Base-by-base conservation (phyloP, 1,140 invertebrate species). In the Coenobita brevimanus region DNA sequence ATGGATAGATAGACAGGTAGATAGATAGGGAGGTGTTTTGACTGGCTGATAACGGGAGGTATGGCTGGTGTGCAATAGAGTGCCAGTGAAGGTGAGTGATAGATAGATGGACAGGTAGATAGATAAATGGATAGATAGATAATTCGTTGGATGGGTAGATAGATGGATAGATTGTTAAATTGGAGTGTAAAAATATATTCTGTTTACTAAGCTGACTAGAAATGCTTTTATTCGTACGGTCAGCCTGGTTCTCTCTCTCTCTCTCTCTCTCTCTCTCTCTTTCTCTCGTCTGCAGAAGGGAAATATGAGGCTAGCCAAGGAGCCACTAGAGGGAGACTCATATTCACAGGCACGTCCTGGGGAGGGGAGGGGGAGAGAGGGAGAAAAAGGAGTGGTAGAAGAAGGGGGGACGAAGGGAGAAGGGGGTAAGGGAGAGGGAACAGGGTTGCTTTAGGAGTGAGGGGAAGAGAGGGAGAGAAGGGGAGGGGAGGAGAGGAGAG, bases 391-490 rank as follows among this genome's bases (percentile, higher is more conserved):
- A n/a, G n/a, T n/a, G n/a, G n/a, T n/a, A n/a, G n/a, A n/a, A n/a
- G n/a, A n/a, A n/a, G n/a, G n/a, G 54, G n/a, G n/a, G 13, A 57
- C 54, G 54, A 57, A 57, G n/a, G n/a, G n/a, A 57, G 13, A 57
- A 10, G 54, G n/a, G 13, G 13, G n/a, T 10, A n/a, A n/a, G n/a
- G n/a, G n/a, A n/a, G n/a, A n/a, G n/a, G n/a, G n/a, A n/a, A n/a
- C n/a, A n/a, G n/a, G n/a, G n/a, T n/a, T n/a, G n/a, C n/a, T n/a
- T n/a, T n/a, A n/a, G 13, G 30, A 67, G 64, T 6, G 21, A 67
- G 21, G n/a, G 27, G 36, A 30, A 73, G 69, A 73, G 69, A 73
- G 27, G 36, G 69, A 73, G 13, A 73, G 69, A 73, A 17, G 36
- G 13, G 36, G 13, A 73, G 69, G 36, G 27, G 36, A 30, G 36